phyloP scores from a whole-genome alignment of 2,888 invertebrate species.

The Chorisops tibialis region DNA sequence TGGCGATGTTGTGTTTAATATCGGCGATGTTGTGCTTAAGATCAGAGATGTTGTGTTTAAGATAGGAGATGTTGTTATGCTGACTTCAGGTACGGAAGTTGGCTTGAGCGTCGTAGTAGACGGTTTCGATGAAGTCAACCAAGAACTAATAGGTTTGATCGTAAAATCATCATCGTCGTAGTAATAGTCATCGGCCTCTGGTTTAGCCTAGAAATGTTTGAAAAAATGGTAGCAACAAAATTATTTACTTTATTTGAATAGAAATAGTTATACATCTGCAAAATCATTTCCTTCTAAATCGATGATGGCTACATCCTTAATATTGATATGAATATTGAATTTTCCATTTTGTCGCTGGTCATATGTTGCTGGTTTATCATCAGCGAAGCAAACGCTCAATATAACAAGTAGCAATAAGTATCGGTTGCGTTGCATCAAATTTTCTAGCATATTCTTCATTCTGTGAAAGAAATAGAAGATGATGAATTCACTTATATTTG shows the following conservation, averaged over 20 bases:
- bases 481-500: no score
- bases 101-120: constrained; percentile 33
- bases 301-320: constrained; percentile 74
- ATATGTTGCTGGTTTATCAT: constrained; percentile 34
- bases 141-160: constrained; percentile 42
- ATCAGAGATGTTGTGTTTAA: not conserved
- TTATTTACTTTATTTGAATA: not conserved
- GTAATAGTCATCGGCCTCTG: constrained; percentile 45
- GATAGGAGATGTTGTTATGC: constrained; percentile 20
- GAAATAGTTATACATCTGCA: constrained; percentile 7
- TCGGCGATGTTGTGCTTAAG: not conserved
- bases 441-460: no score
- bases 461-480: no score
- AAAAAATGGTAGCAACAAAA: not conserved
- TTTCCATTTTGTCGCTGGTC: constrained; percentile 78
- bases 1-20: not conserved
- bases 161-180: constrained; percentile 49
- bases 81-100: no score
- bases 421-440: no score
- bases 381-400: no score
- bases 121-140: constrained; percentile 34
- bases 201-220: not conserved
- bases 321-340: constrained; percentile 73
- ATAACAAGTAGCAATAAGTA: no score
- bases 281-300: constrained; percentile 55